Base-by-base conservation (phyloP, 2,113 vertebrate species). In the Aplodontia rufa region DNA sequence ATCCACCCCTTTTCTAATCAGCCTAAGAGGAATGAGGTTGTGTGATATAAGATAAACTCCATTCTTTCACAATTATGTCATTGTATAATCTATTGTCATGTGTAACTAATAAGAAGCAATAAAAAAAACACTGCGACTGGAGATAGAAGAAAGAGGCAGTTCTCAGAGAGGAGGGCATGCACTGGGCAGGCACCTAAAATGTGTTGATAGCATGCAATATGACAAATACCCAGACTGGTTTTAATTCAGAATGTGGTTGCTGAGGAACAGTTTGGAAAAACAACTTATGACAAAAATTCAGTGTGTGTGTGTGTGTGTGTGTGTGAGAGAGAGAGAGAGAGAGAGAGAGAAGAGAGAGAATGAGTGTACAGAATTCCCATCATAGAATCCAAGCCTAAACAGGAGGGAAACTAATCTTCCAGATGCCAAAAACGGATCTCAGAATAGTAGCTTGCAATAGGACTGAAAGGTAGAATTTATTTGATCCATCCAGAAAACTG, bases 261-360 rank as follows among this genome's bases (percentile, higher is more conserved):
- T 80, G 92, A 89, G 80, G 37, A 93, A 79, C 28, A 8, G 35
- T 92, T 96, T 93, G 72, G 87, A 69, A 79, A 96, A 86, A 87
- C 35, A 91, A 24, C 76, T 91, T 80, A 89, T 72, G 74, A 30
- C 40, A 75, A 87, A 74, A 40, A 22, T 91, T 90, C 55, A 3
- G 1, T 55, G 62, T 72, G 32, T 91, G 35, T 81, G 47, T 60
- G 40, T 45, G 20, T 66, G 87, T 60, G 49, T 84, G 80, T 79
- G 76, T 86, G 53, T 79, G 71, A 42, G 51, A 51, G 45, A 58
- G 71, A 47, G 66, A 62, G 17, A 95, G 26, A 53, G 32, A 40
- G 22, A 42, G 30, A 74, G 7, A 45, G 22, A 71, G 58, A 26
- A 40, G 3, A n/a, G 37, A 30, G 30, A 53, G 14, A 51, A 14